Evolutionary conservation across 2,888 invertebrate species (phyloP).

Genomic region (Adineta ricciae): DNA sequence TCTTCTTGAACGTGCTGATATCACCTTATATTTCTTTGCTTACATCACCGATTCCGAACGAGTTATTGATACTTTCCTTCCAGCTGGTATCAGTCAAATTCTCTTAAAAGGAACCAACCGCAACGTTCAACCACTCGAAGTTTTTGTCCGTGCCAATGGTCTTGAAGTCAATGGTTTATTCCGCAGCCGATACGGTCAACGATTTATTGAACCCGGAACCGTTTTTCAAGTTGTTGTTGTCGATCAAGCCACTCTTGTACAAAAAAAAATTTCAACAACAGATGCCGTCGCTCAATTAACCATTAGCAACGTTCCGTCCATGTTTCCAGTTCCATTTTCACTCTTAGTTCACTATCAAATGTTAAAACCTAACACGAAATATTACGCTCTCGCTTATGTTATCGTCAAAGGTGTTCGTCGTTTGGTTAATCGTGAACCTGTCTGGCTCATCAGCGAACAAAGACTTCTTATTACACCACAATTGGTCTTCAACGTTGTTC

Average conservation of each 20-base stretch:
- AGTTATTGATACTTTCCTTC: not conserved
- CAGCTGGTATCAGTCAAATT: conserved; percentile 13
- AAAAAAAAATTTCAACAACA: not conserved
- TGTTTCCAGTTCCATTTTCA: not conserved
- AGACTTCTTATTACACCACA: not conserved
- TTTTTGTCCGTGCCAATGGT: not conserved
- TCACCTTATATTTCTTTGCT: not conserved
- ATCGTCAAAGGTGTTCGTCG: not conserved
- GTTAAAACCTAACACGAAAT: not conserved
- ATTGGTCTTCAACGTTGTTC: not conserved
- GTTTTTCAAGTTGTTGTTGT: not conserved
- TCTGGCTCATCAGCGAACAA: not conserved
- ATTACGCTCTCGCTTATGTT: not conserved
- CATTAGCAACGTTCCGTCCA: not conserved
- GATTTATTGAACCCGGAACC: not conserved
- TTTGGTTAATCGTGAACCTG: not conserved
- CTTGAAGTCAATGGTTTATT: not conserved
- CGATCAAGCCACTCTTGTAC: not conserved
- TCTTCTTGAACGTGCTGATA: not conserved
- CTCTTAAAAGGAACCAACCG: not conserved
- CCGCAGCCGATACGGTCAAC: not conserved
- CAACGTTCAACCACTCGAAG: not conserved
- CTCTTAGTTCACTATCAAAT: not conserved
- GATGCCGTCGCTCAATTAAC: not conserved
- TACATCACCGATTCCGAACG: not conserved